Conservation (phyloP, 1,140 invertebrate genomes). For the Lordiphosa mommai region DNA sequence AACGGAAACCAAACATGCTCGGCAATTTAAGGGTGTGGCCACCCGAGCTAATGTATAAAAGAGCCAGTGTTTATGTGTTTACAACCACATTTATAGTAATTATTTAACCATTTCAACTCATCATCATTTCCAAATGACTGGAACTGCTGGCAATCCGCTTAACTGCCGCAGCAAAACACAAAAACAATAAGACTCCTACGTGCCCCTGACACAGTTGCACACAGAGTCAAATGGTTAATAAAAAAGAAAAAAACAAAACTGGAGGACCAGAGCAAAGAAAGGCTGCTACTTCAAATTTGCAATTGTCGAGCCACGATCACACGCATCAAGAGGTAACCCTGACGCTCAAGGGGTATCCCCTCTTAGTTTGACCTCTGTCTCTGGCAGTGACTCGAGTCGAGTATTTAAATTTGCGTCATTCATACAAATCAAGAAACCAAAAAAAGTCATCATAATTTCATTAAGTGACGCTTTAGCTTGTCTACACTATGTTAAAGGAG, state of each 20-base stretch:
- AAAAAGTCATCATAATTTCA: conserved; percentile 32
- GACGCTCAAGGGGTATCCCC: conserved; percentile 5
- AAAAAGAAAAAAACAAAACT: conserved; percentile 20
- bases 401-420: conserved; percentile 41
- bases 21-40: conserved; percentile 32
- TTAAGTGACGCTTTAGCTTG: conserved; percentile 5
- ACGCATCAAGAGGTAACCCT: neutral
- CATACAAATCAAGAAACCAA: neutral
- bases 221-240: conserved; percentile 31
- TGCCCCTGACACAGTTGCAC: conserved; percentile 56
- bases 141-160: conserved; percentile 39
- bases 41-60: conserved; percentile 23
- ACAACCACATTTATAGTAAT: conserved; percentile 56
- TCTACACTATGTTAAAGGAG: neutral
- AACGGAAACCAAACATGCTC: conserved; percentile 43
- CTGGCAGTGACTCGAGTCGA: conserved; percentile 1
- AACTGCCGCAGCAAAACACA: conserved; percentile 37
- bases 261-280: conserved; percentile 7
- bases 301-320: conserved; percentile 11
- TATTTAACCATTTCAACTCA: conserved; percentile 64
- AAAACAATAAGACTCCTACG: conserved; percentile 1
- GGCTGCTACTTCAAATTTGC: too few species aligned
- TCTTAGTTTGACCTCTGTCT: conserved; percentile 1
- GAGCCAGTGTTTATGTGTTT: conserved; percentile 3
- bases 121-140: conserved; percentile 33